A percentile compares a stretch with the other conserved stretches of the same genome.
These are phyloP conservation scores for Agrenia bidenticulata DNA, from an alignment of 2,888 invertebrate genomes.

Conservation along the genomic window DNA sequence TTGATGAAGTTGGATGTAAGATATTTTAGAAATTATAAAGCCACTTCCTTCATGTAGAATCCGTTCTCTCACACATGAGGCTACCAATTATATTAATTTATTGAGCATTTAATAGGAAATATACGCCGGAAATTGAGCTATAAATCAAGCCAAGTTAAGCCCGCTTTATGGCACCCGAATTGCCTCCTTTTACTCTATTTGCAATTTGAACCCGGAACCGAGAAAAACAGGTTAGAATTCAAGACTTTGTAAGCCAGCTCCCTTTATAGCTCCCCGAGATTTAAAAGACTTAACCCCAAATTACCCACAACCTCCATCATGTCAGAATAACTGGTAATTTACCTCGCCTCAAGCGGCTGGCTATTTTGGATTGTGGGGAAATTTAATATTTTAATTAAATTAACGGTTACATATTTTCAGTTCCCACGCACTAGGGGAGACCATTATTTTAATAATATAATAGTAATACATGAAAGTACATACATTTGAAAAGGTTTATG, in stretches of 20 bases:
- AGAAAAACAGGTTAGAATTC: slow-evolving; percentile 1
- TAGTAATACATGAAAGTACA: no score
- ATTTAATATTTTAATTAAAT: slow-evolving; percentile 3
- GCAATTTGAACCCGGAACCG: no score
- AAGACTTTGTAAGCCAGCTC: background rate
- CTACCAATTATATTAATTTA: slow-evolving; percentile 16
- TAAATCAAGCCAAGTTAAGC: slow-evolving; percentile 15
- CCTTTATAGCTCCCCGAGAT: slow-evolving; percentile 7
- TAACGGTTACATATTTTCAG: no score
- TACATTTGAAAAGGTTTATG: no score
- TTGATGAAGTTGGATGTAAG: no score
- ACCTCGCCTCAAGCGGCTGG: background rate
- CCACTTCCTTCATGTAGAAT: no score
- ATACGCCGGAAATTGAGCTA: slow-evolving; percentile 13
- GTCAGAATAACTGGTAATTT: slow-evolving; percentile 4
- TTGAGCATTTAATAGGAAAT: slow-evolving; percentile 19
- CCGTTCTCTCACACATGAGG: no score
- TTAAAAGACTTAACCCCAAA: slow-evolving; percentile 13
- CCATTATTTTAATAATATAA: no score
- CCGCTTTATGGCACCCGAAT: slow-evolving; percentile 8
- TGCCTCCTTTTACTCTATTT: background rate
- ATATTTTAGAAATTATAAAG: no score
- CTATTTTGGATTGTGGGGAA: background rate
- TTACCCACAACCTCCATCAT: slow-evolving; percentile 8
- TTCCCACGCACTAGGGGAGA: no score